Evolutionary conservation across 1,140 invertebrate species (phyloP), one percentile per base, ranked within the genome.

Genomic region (Apis dorsata): DNA sequence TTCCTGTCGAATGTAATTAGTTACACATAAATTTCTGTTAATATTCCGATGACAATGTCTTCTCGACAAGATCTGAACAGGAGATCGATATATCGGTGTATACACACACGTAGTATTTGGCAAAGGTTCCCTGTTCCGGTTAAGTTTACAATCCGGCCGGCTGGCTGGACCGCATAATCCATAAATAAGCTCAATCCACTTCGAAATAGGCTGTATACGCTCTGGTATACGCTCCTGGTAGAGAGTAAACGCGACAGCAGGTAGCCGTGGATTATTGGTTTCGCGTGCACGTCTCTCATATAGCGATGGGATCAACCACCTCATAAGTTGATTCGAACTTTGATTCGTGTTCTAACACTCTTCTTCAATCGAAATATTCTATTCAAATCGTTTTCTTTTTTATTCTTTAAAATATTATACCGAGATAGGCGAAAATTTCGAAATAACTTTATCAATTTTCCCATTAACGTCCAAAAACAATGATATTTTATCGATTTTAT

Each of bases 151-250:
- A 79, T 65, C 70, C 66, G 62, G 53, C 76, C 72, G 81, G 70
- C 83, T 91, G 90, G 90, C 90, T 79, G 79, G 87, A 82, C 88
- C 87, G 78, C 80, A 88, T 91, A 90, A 90, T 92, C 91, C 90
- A 91, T 91, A 92, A 92, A 92, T 91, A 92, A 92, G 84, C 72
- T 71, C 62, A 81, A 83, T 83, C 85, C 84, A 74, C 75, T 76
- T 84, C 68, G 71, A 49, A 34, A 65, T 63, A 57, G 73, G 44
- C 15, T 76, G 80, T 13, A 13, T 28, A 28, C 13, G 62, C 12
- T 55, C 7, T 63, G 34, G 34, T 44, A 44, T 80, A 79, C 72
- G 55, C 3, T 49, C 7, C 2, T 57, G 59, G 70, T 28, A 17
- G 21, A 13, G 60, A 34, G 62, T 75, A 68, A 57, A 57, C 71